phyloP scores from a whole-genome alignment of 2,797 vertebrate species.

The Chaetophractus vellerosus region DNA sequence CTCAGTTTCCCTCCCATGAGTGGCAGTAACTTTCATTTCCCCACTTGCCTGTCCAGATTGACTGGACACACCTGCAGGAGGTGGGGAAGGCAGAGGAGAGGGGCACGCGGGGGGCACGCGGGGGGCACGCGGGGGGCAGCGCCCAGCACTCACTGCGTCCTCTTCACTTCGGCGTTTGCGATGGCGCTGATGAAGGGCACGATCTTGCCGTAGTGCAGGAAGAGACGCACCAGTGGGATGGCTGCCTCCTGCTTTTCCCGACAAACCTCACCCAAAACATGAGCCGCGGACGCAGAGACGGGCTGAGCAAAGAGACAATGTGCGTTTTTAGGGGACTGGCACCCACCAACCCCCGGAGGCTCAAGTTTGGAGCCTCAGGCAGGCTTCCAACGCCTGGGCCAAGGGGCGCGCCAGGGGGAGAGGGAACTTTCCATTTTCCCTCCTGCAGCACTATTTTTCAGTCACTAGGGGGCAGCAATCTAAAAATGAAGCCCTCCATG shows the following conservation, averaged over 20 bases:
- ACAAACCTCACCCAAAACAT: constrained; percentile 97
- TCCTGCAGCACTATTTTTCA: background rate
- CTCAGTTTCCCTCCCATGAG: background rate
- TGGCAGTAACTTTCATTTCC: background rate
- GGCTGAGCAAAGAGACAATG: constrained; percentile 90
- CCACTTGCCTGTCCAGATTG: no score
- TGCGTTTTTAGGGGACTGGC: constrained; percentile 41
- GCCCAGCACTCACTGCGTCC: constrained; percentile 96
- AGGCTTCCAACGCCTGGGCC: background rate
- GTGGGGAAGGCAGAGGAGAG: background rate
- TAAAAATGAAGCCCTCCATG: constrained; percentile 54
- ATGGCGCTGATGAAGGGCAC: constrained; percentile 99
- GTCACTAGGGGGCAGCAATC: constrained; percentile 83
- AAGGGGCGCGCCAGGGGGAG: background rate
- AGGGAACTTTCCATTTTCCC: background rate
- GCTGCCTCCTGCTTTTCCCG: constrained; percentile 99
- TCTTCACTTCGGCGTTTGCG: constrained; percentile 97
- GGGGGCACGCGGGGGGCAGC: no score
- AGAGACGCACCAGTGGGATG: constrained; percentile 97
- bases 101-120: no score
- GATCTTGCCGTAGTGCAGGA: constrained; percentile 97
- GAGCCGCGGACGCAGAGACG: constrained; percentile 96
- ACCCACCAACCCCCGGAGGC: background rate
- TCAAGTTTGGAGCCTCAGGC: background rate
- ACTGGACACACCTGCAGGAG: background rate